A percentile compares a stretch with the other conserved stretches of the same genome.
Evolutionary conservation across 2,113 vertebrate genomes (phyloP).

Genomic region (Recurvirostra avosetta): DNA sequence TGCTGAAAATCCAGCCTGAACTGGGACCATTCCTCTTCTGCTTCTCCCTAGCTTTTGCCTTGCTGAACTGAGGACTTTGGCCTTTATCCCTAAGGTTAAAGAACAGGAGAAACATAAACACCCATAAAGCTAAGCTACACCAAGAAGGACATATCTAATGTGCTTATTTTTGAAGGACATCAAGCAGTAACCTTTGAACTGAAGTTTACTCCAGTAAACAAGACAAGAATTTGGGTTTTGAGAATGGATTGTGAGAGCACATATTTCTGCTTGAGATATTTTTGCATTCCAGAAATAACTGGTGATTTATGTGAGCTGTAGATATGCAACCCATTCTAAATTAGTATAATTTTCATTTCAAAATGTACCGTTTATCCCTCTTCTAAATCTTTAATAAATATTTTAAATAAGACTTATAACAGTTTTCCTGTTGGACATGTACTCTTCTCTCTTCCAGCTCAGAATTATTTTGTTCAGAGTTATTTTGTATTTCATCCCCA

Average conservation of each 20-base stretch:
- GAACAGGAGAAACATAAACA: background rate
- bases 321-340: background rate
- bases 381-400: background rate
- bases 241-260: background rate
- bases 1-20: background rate
- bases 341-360: background rate
- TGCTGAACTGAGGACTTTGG: background rate
- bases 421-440: background rate
- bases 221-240: background rate
- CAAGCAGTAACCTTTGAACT: slow-evolving; percentile 12
- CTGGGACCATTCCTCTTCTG: background rate
- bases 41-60: background rate
- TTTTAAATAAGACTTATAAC: background rate
- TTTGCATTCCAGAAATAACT: slow-evolving; percentile 36
- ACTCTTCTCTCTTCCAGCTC: background rate
- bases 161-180: background rate
- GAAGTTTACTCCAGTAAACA: slow-evolving; percentile 3
- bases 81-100: background rate
- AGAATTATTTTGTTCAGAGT: background rate
- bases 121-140: background rate
- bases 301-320: background rate
- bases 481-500: background rate
- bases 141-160: background rate
- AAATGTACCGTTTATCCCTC: background rate
- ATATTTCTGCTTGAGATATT: background rate